Evolutionary conservation across 2,797 vertebrate species (phyloP).

Genomic region (Crotalus adamanteus): DNA sequence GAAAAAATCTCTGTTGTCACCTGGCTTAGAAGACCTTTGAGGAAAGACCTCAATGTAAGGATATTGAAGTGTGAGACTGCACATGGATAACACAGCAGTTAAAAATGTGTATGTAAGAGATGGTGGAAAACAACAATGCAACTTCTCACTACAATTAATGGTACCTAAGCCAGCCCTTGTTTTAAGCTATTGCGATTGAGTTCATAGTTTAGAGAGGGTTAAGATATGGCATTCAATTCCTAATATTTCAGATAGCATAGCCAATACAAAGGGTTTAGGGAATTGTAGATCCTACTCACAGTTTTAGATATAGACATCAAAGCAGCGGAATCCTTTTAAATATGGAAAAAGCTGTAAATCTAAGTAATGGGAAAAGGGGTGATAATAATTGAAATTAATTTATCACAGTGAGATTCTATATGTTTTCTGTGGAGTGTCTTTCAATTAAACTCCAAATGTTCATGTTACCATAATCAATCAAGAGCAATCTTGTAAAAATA

Average conservation of each 20-base stretch:
- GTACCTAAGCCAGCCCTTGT: background rate
- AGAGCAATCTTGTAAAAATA: background rate
- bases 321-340: background rate
- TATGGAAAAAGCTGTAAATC: background rate
- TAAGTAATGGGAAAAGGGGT: background rate
- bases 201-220: background rate
- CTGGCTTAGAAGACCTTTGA: background rate
- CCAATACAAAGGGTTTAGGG: background rate
- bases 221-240: background rate
- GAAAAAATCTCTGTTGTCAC: background rate
- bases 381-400: background rate
- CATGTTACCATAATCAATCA: background rate
- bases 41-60: background rate
- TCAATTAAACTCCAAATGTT: background rate
- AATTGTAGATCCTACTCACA: background rate
- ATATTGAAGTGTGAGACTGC: background rate
- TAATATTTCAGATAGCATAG: background rate
- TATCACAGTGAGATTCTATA: background rate
- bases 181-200: background rate
- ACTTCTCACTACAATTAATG: background rate
- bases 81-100: background rate
- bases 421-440: conserved; percentile 11
- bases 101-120: background rate
- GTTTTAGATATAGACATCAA: background rate
- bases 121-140: background rate